These are phyloP conservation scores for Kryphioiulus occultus DNA, from an alignment of 2,888 invertebrate genomes.

Conservation along the genomic window DNA sequence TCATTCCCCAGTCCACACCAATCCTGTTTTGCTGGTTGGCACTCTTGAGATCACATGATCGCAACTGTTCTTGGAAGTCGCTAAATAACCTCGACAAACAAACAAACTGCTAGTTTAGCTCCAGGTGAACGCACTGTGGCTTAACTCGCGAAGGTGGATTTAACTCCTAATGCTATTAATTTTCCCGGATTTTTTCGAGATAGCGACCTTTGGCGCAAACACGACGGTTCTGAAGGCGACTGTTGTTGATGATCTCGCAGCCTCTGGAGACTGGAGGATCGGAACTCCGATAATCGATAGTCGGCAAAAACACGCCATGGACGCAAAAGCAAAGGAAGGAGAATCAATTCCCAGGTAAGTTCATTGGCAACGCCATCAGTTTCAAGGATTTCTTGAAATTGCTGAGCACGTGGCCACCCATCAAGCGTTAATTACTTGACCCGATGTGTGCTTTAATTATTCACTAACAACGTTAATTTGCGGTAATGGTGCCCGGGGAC, in stretches of 20 bases:
- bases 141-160: neutral
- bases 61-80: no score
- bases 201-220: neutral
- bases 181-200: neutral
- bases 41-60: no score
- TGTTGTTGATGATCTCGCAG: neutral
- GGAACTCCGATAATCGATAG: slow-evolving; percentile 10
- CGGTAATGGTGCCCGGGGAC: neutral
- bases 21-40: no score
- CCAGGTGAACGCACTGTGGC: no score
- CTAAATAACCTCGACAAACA: no score
- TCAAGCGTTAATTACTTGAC: neutral
- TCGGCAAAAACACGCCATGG: neutral
- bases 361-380: neutral
- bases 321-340: neutral
- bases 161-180: neutral
- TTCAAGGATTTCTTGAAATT: slow-evolving; percentile 23
- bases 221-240: neutral
- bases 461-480: neutral
- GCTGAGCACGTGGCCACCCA: neutral
- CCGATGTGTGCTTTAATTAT: neutral
- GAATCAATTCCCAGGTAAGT: slow-evolving; percentile 3
- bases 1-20: no score
- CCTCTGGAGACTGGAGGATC: no score
- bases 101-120: no score